Conservation (phyloP, 1,140 invertebrate genomes). For the Cherax quadricarinatus region DNA sequence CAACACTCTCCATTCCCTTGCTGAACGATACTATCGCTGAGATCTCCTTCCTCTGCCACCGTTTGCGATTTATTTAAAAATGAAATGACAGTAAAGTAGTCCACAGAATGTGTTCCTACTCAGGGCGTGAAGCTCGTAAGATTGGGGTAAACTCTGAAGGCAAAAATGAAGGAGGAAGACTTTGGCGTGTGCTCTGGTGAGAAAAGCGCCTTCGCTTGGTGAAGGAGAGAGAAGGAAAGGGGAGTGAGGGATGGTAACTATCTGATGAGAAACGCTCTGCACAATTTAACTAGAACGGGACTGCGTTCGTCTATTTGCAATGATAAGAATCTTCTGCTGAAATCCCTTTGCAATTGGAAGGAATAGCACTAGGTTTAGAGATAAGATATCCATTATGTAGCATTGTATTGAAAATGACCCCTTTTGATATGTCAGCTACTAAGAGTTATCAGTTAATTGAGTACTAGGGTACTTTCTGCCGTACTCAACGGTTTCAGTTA, state of each 20-base stretch:
- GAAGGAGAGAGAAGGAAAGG: background rate
- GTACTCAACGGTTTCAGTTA: background rate
- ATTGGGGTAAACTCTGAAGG: background rate
- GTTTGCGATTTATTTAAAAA: constrained; percentile 9
- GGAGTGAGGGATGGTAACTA: background rate
- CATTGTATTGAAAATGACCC: background rate
- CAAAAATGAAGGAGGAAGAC: background rate
- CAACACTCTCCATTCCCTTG: background rate
- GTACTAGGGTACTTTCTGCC: background rate
- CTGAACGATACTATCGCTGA: constrained; percentile 4
- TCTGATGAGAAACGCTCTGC: background rate
- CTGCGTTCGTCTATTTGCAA: background rate
- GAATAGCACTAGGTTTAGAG: background rate
- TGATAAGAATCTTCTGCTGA: background rate
- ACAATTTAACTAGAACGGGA: background rate
- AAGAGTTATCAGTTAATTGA: background rate
- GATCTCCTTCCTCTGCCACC: background rate
- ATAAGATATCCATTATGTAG: background rate
- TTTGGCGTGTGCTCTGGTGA: background rate
- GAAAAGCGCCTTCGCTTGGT: background rate
- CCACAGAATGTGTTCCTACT: background rate
- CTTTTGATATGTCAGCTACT: background rate
- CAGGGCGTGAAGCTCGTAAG: background rate
- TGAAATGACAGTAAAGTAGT: background rate
- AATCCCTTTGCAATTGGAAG: background rate